Conservation (phyloP, 2,113 vertebrate genomes). For the Amia ocellicauda region DNA sequence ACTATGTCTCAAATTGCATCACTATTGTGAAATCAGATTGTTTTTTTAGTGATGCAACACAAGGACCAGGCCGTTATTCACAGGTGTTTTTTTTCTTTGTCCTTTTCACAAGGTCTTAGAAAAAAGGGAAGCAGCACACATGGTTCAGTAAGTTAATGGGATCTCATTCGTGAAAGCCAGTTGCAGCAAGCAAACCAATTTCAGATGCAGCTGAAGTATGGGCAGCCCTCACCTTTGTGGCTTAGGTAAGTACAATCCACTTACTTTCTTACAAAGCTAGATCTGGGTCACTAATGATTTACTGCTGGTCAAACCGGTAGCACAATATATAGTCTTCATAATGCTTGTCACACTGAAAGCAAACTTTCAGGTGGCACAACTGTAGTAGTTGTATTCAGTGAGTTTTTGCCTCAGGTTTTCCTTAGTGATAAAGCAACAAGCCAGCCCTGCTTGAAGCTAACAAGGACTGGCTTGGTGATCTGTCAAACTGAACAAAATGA, state of each 20-base stretch:
- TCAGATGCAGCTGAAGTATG: background rate
- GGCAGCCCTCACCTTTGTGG: background rate
- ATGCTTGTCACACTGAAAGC: background rate
- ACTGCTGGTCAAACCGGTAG: background rate
- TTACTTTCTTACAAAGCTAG: slow-evolving; percentile 8
- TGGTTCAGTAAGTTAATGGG: background rate
- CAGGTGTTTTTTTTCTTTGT: background rate
- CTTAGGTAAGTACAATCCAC: slow-evolving; percentile 10
- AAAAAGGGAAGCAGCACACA: background rate
- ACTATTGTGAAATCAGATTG: no score
- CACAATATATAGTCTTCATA: background rate
- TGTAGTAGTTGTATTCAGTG: background rate
- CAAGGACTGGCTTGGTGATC: slow-evolving; percentile 34
- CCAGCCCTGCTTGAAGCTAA: slow-evolving; percentile 27
- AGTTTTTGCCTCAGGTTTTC: slow-evolving; percentile 19
- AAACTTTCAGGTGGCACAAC: background rate
- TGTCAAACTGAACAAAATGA: slow-evolving; percentile 24
- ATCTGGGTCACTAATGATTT: background rate
- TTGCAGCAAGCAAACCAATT: slow-evolving; percentile 1
- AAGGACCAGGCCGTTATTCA: no score
- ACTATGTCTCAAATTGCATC: no score
- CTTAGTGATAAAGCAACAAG: slow-evolving; percentile 19
- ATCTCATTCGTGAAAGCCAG: background rate
- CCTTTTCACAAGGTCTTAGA: background rate
- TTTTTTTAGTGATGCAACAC: no score